Base-by-base conservation (phyloP, 2,797 vertebrate species). In the Smutsia temminckii region DNA sequence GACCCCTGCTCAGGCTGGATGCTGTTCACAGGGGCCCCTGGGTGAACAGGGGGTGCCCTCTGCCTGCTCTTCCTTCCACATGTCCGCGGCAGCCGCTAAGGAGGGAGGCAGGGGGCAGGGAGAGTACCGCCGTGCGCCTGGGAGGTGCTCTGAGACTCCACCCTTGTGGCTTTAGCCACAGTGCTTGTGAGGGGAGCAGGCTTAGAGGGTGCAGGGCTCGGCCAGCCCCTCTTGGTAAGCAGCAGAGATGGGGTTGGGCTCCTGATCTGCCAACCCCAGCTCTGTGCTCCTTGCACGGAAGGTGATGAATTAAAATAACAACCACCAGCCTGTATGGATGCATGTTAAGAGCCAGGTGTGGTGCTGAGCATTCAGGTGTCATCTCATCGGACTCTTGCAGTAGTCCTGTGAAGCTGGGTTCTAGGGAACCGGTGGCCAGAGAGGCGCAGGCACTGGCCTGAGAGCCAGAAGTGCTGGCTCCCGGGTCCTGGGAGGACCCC, bases 281-380 rank as follows among this genome's bases (percentile, higher is more conserved):
- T 14, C 37, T 3, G 4, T 20, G 7, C 13, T 81, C 32, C 59
- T 71, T 57, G 21, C 21, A 3, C 10, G 0, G 21, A 40, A 11
- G 2, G 0, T 71, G 27, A 46, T 34, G 18, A 13, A 71, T n/a
- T 8, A 64, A 46, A 34, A 63, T 7, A 9, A 8, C 5, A 27
- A 17, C 46, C 42, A 51, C 34, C 18, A 1, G 46, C 51, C 78
- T 16, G 10, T n/a, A 8, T 32, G 20, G n/a, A 3, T 61, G 9
- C 4, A 17, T 17, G 37, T 9, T 21, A 7, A 14, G 32, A 32
- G 32, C 40, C 40, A 37, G 78, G 20, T 49, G 21, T 8, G 18
- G 4, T 57, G 63, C 53, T 0, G 7, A 34, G 29, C 32, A 5
- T 37, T 32, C 11, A 1, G 6, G 27, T 25, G 11, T 40, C 29